Evolutionary conservation across 2,888 invertebrate genomes (phyloP).

Genomic region (Morinoia aosen): DNA sequence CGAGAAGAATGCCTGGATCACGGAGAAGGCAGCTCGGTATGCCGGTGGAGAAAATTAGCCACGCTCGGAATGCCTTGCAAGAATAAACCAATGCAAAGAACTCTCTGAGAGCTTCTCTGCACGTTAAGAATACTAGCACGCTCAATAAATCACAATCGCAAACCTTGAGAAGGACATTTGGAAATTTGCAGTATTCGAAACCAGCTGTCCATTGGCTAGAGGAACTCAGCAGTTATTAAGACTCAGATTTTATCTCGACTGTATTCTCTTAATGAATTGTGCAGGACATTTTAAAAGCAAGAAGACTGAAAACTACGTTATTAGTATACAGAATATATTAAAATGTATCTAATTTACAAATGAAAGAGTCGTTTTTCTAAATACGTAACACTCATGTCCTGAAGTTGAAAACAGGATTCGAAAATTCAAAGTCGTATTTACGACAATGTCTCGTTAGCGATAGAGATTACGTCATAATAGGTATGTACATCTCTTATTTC

Average conservation of each 20-base stretch:
- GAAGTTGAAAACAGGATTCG: background rate
- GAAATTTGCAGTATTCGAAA: slow-evolving; percentile 8
- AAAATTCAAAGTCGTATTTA: background rate
- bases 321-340: background rate
- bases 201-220: background rate
- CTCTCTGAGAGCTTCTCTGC: slow-evolving; percentile 8
- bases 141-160: background rate
- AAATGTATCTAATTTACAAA: no score
- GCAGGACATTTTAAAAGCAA: background rate
- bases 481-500: no score
- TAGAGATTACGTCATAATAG: no score
- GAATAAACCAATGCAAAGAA: slow-evolving; percentile 27
- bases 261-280: background rate
- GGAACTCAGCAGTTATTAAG: background rate
- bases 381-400: background rate
- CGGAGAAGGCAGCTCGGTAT: slow-evolving; percentile 24
- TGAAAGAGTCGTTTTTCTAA: no score
- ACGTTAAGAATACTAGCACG: slow-evolving; percentile 6
- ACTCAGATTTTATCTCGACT: background rate
- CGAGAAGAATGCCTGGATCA: slow-evolving; percentile 34
- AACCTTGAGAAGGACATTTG: slow-evolving; percentile 21
- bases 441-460: no score
- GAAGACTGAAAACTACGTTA: background rate
- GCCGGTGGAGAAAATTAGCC: slow-evolving; percentile 13
- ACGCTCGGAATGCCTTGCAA: background rate